phyloP scores from a whole-genome alignment of 2,797 vertebrate species.

The Hirundo rustica region DNA sequence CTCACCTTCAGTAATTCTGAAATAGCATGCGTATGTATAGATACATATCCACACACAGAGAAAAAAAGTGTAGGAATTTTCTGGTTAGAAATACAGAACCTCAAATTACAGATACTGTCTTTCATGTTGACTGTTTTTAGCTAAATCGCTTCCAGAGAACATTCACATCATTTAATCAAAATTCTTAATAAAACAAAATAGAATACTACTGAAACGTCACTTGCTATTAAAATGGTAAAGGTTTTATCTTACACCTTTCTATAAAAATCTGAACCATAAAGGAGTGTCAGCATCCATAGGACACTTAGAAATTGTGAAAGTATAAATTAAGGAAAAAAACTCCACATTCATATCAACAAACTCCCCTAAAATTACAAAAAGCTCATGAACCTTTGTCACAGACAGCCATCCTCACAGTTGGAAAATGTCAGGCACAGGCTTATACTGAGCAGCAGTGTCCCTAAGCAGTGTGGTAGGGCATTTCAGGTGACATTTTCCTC shows the following conservation, averaged over 20 bases:
- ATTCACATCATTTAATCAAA: background rate
- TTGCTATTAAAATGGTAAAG: background rate
- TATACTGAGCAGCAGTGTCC: background rate
- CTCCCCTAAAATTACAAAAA: background rate
- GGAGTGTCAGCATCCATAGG: background rate
- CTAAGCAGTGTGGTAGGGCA: background rate
- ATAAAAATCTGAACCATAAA: background rate
- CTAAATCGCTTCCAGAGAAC: background rate
- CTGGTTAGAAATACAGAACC: background rate
- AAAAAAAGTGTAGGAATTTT: background rate
- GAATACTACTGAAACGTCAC: background rate
- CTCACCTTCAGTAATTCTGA: background rate
- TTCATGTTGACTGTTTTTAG: background rate
- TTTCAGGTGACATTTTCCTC: background rate
- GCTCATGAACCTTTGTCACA: background rate
- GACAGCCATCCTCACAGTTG: background rate
- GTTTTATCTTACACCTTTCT: background rate
- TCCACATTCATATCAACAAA: background rate
- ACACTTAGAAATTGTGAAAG: background rate
- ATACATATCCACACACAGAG: fast-evolving
- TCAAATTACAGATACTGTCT: background rate
- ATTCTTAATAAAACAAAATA: background rate
- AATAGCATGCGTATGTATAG: background rate
- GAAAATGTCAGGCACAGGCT: background rate
- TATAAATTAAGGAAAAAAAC: background rate